Evolutionary conservation across 2,888 invertebrate genomes (phyloP).

Genomic region (Amphipyra berbera): DNA sequence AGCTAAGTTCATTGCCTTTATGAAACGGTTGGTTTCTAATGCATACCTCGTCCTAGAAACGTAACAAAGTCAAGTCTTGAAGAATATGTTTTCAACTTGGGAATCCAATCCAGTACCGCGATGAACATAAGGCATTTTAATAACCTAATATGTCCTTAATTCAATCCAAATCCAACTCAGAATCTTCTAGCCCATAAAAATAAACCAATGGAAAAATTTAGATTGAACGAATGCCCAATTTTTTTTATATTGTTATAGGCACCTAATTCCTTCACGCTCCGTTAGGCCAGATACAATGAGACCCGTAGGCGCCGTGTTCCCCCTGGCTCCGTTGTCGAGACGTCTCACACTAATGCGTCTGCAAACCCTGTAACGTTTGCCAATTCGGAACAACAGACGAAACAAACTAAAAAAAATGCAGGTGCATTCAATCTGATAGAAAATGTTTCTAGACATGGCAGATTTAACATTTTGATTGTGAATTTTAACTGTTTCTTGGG

Average conservation of each 20-base stretch:
- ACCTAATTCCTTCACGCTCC: slow-evolving; percentile 51
- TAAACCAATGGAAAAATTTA: slow-evolving; percentile 19
- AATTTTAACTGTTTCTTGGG: not conserved
- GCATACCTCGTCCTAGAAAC: too few relatives aligned
- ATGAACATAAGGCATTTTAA: not conserved
- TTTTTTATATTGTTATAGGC: slow-evolving; percentile 25
- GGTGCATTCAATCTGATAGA: slow-evolving; percentile 21
- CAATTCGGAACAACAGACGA: slow-evolving; percentile 31
- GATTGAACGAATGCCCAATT: slow-evolving; percentile 31
- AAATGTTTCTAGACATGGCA: slow-evolving; percentile 2
- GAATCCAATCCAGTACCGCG: too few relatives aligned
- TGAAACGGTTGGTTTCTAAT: not conserved
- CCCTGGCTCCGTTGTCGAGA: slow-evolving; percentile 49
- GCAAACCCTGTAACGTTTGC: slow-evolving; percentile 48
- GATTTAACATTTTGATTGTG: not conserved
- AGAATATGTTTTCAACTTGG: too few relatives aligned
- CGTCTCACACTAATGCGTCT: slow-evolving; percentile 54
- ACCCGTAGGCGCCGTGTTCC: slow-evolving; percentile 58
- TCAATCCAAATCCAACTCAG: not conserved
- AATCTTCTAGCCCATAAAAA: slow-evolving; percentile 14
- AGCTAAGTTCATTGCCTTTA: slow-evolving; percentile 14
- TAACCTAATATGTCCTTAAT: not conserved
- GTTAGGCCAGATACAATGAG: slow-evolving; percentile 57
- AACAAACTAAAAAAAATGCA: slow-evolving; percentile 27
- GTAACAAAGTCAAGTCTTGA: not conserved